Percentiles rank a stretch among this genome's conserved stretches.
These are phyloP conservation scores for Trachymyrmex cornetzi DNA, from an alignment of 1,140 invertebrate genomes.

Conservation along the genomic window DNA sequence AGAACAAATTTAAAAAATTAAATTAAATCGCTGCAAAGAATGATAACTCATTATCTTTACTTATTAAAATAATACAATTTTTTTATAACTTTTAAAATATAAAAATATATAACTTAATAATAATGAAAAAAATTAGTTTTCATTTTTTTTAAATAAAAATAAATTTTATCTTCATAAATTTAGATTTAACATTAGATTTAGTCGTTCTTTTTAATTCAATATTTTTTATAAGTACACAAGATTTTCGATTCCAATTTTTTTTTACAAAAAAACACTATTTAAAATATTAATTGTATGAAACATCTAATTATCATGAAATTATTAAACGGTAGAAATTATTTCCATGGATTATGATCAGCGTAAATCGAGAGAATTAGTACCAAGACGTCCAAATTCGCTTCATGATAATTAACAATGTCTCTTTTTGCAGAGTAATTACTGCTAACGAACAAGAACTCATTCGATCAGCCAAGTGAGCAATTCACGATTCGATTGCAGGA, in stretches of 20 bases:
- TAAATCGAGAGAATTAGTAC: constrained; percentile 1
- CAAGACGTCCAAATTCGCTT: not conserved
- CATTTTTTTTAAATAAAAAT: too few relatives aligned
- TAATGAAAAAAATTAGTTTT: too few relatives aligned
- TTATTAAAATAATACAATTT: not conserved
- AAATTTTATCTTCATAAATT: too few relatives aligned
- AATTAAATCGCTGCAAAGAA: not conserved
- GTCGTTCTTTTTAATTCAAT: not conserved
- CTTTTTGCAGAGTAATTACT: constrained; percentile 32
- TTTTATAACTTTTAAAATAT: too few relatives aligned
- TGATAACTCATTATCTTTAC: not conserved
- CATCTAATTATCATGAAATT: too few relatives aligned
- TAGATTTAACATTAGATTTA: too few relatives aligned
- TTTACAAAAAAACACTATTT: too few relatives aligned
- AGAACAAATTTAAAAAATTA: not conserved
- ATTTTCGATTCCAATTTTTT: not conserved
- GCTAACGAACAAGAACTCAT: constrained; percentile 66
- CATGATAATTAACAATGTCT: constrained; percentile 65
- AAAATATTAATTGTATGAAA: too few relatives aligned
- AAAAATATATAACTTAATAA: too few relatives aligned
- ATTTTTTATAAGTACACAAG: not conserved
- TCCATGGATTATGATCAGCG: not conserved
- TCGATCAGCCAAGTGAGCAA: constrained; percentile 11
- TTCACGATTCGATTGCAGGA: constrained; percentile 24
- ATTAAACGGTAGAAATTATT: too few relatives aligned